These are phyloP conservation scores for Henricia sp. DNA, from an alignment of 53 echinoderm and acorn worm genomes.

Conservation along the genomic window DNA sequence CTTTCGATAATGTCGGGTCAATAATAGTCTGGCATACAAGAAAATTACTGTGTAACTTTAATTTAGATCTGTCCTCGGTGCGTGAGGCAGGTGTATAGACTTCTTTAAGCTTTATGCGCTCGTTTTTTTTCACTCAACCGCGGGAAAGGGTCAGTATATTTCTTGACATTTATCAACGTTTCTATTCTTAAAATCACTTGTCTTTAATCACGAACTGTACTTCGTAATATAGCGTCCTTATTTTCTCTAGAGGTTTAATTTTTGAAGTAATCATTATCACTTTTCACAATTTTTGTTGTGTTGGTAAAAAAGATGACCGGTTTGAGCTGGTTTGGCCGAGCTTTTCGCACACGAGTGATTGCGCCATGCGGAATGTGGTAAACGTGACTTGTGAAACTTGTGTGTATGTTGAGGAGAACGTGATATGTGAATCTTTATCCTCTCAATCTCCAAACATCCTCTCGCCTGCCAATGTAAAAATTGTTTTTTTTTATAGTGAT, in stretches of 20 bases:
- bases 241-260: background rate
- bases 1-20: too few species aligned
- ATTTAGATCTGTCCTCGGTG: too few species aligned
- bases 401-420: too few species aligned
- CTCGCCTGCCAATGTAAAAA: background rate
- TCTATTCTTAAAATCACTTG: background rate
- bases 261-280: too few species aligned
- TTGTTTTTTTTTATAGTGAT: background rate
- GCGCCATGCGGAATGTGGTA: background rate
- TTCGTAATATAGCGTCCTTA: background rate
- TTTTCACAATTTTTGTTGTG: background rate
- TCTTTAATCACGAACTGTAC: background rate
- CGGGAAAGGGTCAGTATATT: slow-evolving; percentile 36
- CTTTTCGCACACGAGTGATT: background rate
- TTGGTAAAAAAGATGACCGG: slow-evolving; percentile 8
- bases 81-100: too few species aligned
- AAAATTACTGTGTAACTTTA: too few species aligned
- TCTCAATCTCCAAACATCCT: slow-evolving; percentile 33
- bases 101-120: too few species aligned
- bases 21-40: too few species aligned
- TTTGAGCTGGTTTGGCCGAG: slow-evolving; percentile 44
- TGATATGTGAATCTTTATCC: background rate
- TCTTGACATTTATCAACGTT: background rate
- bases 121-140: too few species aligned
- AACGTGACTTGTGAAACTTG: background rate